These are phyloP conservation scores for Thunnus albacares DNA, from an alignment of 2,797 vertebrate species.

Conservation along the genomic window DNA sequence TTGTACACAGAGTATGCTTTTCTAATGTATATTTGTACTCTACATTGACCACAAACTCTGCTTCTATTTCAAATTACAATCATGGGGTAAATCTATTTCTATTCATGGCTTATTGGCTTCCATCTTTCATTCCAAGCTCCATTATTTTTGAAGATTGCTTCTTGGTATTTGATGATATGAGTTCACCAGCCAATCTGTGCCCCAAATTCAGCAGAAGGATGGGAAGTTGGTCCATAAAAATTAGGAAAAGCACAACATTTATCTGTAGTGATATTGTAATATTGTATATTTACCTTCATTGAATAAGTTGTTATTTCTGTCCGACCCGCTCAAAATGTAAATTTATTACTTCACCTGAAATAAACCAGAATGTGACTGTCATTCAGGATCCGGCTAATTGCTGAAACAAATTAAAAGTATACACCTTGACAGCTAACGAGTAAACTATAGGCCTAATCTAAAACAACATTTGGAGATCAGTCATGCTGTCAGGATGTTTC, in stretches of 20 bases:
- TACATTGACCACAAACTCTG: constrained; percentile 79
- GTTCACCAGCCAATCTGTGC: constrained; percentile 57
- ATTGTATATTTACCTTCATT: constrained; percentile 21
- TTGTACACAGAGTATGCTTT: constrained; percentile 64
- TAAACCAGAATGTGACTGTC: constrained; percentile 23
- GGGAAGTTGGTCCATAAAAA: constrained; percentile 36
- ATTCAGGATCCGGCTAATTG: constrained; percentile 40
- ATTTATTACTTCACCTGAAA: constrained; percentile 13
- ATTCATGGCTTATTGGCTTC: constrained; percentile 80
- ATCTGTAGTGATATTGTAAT: constrained; percentile 4
- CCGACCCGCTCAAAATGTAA: constrained; percentile 6
- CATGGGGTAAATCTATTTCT: constrained; percentile 76
- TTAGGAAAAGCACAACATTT: constrained; percentile 28
- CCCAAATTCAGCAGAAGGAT: constrained; percentile 48
- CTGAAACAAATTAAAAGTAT: constrained; percentile 41
- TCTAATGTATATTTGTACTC: constrained; percentile 82
- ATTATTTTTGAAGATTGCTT: constrained; percentile 81
- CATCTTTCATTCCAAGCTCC: constrained; percentile 80
- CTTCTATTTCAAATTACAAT: constrained; percentile 73
- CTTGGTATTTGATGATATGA: constrained; percentile 66
- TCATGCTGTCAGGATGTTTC: constrained; percentile 51
- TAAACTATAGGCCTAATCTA: constrained; percentile 26
- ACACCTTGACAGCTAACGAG: constrained; percentile 23
- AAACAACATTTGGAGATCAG: constrained; percentile 41
- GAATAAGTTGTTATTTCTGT: neutral